Base-by-base conservation (phyloP, 1,140 invertebrate species). In the Galendromus occidentalis region DNA sequence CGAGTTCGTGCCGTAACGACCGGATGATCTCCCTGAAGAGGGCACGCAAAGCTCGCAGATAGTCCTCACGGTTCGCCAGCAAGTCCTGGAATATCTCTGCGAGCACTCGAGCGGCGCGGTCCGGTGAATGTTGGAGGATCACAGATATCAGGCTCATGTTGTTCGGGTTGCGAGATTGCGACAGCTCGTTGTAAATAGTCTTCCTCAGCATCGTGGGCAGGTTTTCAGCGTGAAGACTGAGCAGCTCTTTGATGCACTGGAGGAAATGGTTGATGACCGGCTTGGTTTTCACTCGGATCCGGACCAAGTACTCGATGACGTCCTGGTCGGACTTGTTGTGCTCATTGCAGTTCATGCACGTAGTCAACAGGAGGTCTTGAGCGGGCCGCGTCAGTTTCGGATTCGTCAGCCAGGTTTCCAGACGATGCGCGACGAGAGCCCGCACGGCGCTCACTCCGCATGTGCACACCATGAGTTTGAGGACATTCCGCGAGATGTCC, bases 341-440 rank as follows among this genome's bases (percentile, higher is more conserved):
- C 7, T 84, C 80, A 30, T 83, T 85, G 72, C 86, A 86, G 77
- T 96, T 98, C 68, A 87, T 83, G 74, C 91, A 94, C 64, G 96
- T 81, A 68, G 91, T 86, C 65, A 91, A 83, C 2, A 98, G 76
- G n/a, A 98, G 76, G 76, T 98, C 91, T 75, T 95, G 92, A 0
- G 91, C 90, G 7, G 86, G 82, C 71, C 87, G 83, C 75, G 87
- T 86, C 44, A 92, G 75, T 79, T 97, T 97, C 39, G 91, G 90
- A 77, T 94, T 95, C 72, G 94, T 91, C 29, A 98, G 78, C 92
- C 92, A 96, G 67, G 86, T 82, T 75, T 98, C 93, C 1, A 97
- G 76, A 25, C 86, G 82, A 14, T 85, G 83, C 7, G 86, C 84
- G 7, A 87, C 85, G 47, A 90, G 82, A 63, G 85, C 81, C 29